Conservation (phyloP, 2,797 vertebrate species). For the Gadopsis bispinosus region DNA sequence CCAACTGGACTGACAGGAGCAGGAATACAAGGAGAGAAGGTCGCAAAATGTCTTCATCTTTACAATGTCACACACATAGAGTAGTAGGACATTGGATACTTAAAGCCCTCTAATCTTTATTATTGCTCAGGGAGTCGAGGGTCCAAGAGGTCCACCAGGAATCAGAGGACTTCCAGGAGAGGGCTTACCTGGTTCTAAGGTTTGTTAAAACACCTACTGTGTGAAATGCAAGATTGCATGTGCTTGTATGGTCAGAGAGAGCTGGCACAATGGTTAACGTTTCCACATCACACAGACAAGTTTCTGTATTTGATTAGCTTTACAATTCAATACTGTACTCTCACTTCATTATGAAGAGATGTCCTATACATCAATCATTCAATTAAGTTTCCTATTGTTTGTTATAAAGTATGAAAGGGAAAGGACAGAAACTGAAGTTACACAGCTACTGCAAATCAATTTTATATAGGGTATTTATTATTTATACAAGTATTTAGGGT, state of each 20-base stretch:
- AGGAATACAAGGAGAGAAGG: constrained; percentile 92
- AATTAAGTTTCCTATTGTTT: neutral
- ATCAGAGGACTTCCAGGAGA: constrained; percentile 89
- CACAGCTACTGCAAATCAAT: neutral
- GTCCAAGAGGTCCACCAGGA: constrained; percentile 88
- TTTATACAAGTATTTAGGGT: neutral
- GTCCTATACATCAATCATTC: neutral
- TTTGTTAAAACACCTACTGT: constrained; percentile 66
- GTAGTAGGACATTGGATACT: neutral
- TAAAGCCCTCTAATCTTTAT: neutral
- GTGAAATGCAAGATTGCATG: neutral
- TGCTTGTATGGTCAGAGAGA: neutral
- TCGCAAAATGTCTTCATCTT: constrained; percentile 52
- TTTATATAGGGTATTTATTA: neutral
- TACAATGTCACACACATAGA: neutral
- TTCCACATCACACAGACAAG: neutral
- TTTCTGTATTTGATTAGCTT: neutral
- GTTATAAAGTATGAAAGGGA: neutral
- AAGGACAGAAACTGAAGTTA: neutral
- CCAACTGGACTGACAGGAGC: constrained; percentile 84
- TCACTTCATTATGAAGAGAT: neutral
- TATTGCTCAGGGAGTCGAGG: constrained; percentile 86
- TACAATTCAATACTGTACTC: neutral
- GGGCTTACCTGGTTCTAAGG: constrained; percentile 90
- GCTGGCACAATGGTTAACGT: neutral